Evolutionary conservation across 1,140 invertebrate genomes (phyloP).

Genomic region (Microplitis mediator): DNA sequence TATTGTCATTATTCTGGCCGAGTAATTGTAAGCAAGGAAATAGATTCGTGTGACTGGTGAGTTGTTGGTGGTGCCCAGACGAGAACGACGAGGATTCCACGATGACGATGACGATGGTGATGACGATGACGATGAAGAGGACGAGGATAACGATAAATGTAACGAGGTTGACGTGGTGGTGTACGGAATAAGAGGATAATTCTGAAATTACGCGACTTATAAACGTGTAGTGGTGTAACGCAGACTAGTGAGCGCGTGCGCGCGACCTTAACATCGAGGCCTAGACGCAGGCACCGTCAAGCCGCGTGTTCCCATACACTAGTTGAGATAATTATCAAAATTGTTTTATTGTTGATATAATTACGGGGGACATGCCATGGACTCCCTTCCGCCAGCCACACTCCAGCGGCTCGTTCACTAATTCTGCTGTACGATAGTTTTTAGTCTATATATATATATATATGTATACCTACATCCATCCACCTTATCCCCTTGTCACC

Average conservation of each 20-base stretch:
- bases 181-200: too few species aligned
- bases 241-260: not conserved
- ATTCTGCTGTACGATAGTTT: not conserved
- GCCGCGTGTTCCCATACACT: conserved; percentile 60
- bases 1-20: conserved; percentile 62
- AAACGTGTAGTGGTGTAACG: not conserved
- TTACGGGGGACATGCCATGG: conserved; percentile 55
- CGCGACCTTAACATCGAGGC: conserved; percentile 7
- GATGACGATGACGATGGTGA: conserved; percentile 19
- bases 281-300: conserved; percentile 23
- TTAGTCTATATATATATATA: not conserved
- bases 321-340: conserved; percentile 63
- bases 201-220: too few species aligned
- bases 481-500: not conserved
- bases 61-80: not conserved
- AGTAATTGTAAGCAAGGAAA: conserved; percentile 36
- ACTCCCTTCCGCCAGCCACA: conserved; percentile 32
- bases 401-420: conserved; percentile 7
- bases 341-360: conserved; percentile 64
- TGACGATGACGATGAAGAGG: conserved; percentile 14
- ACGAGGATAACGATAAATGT: not conserved
- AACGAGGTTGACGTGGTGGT: too few species aligned
- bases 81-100: not conserved
- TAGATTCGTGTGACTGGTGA: conserved; percentile 10
- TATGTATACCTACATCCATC: not conserved